Percentiles rank a stretch among this genome's conserved stretches.
Evolutionary conservation across 2,797 vertebrate genomes (phyloP).

Genomic region (Aphelocoma californica): DNA sequence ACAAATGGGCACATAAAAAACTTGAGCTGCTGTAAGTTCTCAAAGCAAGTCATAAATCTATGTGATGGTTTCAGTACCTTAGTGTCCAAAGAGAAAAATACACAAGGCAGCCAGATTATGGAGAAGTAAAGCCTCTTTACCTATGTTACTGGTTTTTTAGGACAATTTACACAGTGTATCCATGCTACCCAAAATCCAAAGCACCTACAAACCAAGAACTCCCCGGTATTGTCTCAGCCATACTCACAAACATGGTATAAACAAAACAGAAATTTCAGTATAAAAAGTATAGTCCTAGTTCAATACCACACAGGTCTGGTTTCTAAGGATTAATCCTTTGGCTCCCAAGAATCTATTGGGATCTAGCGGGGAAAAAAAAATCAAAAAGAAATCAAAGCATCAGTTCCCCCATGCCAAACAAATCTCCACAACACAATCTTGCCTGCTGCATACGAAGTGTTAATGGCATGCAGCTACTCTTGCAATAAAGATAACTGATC

Average conservation of each 20-base stretch:
- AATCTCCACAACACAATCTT: background rate
- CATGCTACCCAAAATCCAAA: background rate
- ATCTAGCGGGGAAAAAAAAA: background rate
- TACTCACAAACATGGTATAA: background rate
- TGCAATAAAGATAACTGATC: background rate
- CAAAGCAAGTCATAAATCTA: background rate
- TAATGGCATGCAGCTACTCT: background rate
- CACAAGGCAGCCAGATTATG: background rate
- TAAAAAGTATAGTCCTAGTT: background rate
- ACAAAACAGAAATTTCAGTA: background rate
- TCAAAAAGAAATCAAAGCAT: background rate
- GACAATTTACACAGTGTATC: background rate
- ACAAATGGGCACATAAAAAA: background rate
- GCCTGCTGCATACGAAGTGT: background rate
- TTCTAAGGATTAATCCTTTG: background rate
- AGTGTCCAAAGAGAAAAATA: background rate
- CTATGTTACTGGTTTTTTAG: accelerated
- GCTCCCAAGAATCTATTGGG: background rate
- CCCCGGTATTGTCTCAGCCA: background rate
- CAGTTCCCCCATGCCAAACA: accelerated
- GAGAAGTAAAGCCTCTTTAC: background rate
- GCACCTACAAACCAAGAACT: background rate
- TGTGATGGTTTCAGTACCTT: background rate
- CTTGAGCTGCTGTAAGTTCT: background rate
- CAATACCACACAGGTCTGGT: background rate